Evolutionary conservation across 2,113 vertebrate species (phyloP).

Genomic region (Oncorhynchus kisutch): DNA sequence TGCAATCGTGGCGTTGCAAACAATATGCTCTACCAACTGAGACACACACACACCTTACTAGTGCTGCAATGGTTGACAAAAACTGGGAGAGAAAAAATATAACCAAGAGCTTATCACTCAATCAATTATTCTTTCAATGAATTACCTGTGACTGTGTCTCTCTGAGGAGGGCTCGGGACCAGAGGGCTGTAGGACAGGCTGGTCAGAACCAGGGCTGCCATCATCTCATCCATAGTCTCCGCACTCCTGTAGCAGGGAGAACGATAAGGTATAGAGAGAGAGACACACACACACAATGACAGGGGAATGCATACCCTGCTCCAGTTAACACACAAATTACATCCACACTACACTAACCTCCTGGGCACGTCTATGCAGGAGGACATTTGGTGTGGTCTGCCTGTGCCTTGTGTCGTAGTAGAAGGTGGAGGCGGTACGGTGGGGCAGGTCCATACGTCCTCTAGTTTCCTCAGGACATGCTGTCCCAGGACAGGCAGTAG

Average conservation of each 20-base stretch:
- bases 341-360: slow-evolving; percentile 67
- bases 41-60: no score
- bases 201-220: slow-evolving; percentile 93
- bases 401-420: background rate
- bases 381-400: slow-evolving; percentile 67
- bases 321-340: background rate
- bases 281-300: background rate
- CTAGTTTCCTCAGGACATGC: slow-evolving; percentile 66
- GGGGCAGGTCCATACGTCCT: slow-evolving; percentile 64
- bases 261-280: background rate
- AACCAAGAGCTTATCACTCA: no score
- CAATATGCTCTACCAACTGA: no score
- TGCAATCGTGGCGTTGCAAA: no score
- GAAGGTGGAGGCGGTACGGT: background rate
- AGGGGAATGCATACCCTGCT: background rate
- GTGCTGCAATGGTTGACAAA: no score
- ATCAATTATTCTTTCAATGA: no score
- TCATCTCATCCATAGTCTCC: slow-evolving; percentile 86
- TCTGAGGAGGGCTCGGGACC: slow-evolving; percentile 76
- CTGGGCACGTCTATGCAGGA: slow-evolving; percentile 86
- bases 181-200: slow-evolving; percentile 89
- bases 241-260: slow-evolving; percentile 54
- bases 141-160: slow-evolving; percentile 74
- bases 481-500: slow-evolving; percentile 69
- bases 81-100: no score